Base-by-base conservation (phyloP, 2,113 vertebrate species). In the Synchiropus splendidus region DNA sequence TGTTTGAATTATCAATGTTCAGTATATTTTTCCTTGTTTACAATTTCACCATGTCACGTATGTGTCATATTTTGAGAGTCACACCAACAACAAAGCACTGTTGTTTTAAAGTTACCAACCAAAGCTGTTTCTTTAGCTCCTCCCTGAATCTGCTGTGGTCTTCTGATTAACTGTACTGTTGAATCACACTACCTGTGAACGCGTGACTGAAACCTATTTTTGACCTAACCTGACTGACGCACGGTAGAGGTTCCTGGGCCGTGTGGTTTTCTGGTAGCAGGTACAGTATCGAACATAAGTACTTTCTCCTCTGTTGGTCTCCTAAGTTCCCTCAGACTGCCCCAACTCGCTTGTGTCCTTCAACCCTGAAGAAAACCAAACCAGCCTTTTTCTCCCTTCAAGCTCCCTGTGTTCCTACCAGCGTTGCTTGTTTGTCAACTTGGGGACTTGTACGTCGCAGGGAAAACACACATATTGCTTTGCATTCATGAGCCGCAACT, bases 181-280 rank as follows among this genome's bases (percentile, higher is more conserved):
- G 49, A 56, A 40, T 45, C 38, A 50, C 38, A 38, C 53, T 66
- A 48, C 47, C 45, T 38, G 15, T 63, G 56, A 61, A 61, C 10
- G 59, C 64, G 42, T 73, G 45, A 72, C 74, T 76, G 58, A 75
- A 76, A 60, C 53, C 52, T 79, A 71, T 86, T 51, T 78, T 81
- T 75, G 80, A 82, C 87, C 61, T 75, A 65, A 83, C 71, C 51
- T 64, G 62, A 87, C 74, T 54, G 72, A 65, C 74, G 78, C 72
- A 62, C 82, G 78, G 68, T 87, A 94, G 92, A 86, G 79, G 82
- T 90, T 72, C 87, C 82, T 72, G 92, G 90, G 84, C 87, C 87
- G 83, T 97, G 93, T 90, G 92, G 90, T 86, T 89, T 89, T 85
- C 86, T 87, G 65, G 83, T 83, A 64, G 78, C 89, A 93, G 93